Percentiles rank a stretch among this genome's conserved stretches.
Conservation (phyloP, 2,888 invertebrate species). For the Sarcophaga variegata region DNA sequence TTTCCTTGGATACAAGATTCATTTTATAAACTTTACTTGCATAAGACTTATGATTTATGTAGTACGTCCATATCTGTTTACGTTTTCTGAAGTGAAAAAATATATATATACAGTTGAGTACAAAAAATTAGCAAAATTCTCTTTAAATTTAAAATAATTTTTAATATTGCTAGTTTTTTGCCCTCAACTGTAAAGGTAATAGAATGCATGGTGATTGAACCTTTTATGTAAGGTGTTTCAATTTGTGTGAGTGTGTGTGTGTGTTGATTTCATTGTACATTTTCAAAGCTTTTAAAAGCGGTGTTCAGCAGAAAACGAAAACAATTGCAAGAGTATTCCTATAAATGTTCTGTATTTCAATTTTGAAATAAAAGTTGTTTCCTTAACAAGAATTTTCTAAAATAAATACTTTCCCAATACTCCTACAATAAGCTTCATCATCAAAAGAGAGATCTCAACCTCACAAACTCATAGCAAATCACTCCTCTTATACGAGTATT, state of each 20-base stretch:
- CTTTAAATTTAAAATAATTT: not conserved
- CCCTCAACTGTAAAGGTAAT: constrained; percentile 19
- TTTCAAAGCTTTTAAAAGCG: not conserved
- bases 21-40: not conserved
- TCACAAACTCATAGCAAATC: no score
- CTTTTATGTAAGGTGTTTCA: constrained; percentile 60
- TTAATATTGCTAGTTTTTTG: constrained; percentile 7
- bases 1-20: no score
- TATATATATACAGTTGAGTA: constrained; percentile 11
- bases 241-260: not conserved
- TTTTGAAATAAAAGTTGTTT: not conserved
- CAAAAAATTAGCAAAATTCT: constrained; percentile 13
- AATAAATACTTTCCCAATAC: no score
- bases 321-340: not conserved
- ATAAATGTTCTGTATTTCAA: constrained; percentile 24
- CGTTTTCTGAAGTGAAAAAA: not conserved
- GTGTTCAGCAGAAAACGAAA: not conserved
- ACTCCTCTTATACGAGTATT: no score
- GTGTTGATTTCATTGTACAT: not conserved
- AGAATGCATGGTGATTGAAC: constrained; percentile 24
- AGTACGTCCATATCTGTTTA: constrained; percentile 24
- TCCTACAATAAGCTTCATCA: no score
- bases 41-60: not conserved
- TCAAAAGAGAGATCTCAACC: no score
- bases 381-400: no score